A percentile compares a stretch with the other conserved stretches of the same genome.
phyloP scores from a whole-genome alignment of 2,888 invertebrate species.

The Lagria hirta region DNA sequence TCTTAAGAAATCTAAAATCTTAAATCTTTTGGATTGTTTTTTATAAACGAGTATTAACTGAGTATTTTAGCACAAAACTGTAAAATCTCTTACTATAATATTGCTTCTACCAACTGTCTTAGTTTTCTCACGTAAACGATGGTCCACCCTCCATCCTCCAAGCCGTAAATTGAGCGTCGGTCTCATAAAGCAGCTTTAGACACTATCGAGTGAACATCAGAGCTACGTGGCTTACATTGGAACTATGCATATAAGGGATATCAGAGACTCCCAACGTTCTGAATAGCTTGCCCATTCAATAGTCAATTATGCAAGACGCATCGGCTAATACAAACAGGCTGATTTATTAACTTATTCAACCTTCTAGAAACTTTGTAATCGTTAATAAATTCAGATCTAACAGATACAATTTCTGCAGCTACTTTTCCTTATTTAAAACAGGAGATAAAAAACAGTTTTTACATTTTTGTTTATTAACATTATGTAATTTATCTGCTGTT shows the following conservation, averaged over 20 bases:
- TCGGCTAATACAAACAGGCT: constrained; percentile 14
- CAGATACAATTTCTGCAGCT: no score
- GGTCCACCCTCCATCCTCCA: constrained; percentile 41
- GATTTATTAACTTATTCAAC: constrained; percentile 26
- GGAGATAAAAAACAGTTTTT: no score
- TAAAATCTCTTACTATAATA: no score
- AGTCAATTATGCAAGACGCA: constrained; percentile 36
- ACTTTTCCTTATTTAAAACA: no score
- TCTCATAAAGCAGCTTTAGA: constrained; percentile 53
- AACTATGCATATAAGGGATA: constrained; percentile 47
- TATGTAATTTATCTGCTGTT: no score
- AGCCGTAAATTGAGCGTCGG: constrained; percentile 51
- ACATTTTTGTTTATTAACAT: no score
- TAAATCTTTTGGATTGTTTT: no score
- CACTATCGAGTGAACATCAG: constrained; percentile 53
- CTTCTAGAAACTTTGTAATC: constrained; percentile 13
- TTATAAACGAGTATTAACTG: no score
- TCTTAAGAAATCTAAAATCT: no score
- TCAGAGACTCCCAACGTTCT: constrained; percentile 30
- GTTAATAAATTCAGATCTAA: no score
- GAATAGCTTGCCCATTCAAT: constrained; percentile 23
- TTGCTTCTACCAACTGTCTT: no score
- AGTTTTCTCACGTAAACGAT: constrained; percentile 50
- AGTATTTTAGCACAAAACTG: no score
- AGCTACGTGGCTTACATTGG: constrained; percentile 52